A percentile compares a stretch with the other conserved stretches of the same genome.
These are phyloP conservation scores for Scophthalmus maximus DNA, from an alignment of 2,113 vertebrate species.

Conservation along the genomic window DNA sequence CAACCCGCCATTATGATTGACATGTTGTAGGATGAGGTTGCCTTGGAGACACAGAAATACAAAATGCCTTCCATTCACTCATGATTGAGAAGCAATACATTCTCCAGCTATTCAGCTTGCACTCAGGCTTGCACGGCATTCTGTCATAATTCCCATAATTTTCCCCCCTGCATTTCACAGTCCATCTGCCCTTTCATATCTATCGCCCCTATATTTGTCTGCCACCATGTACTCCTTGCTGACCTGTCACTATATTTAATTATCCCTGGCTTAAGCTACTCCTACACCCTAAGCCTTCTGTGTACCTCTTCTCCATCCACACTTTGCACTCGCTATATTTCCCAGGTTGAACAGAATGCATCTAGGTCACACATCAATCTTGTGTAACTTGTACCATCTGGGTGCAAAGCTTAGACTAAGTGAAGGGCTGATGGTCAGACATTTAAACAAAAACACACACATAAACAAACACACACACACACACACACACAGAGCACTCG, in stretches of 20 bases:
- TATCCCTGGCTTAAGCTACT: slow-evolving; percentile 38
- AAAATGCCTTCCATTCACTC: slow-evolving; percentile 63
- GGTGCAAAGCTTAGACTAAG: slow-evolving; percentile 47
- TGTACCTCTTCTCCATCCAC: slow-evolving; percentile 7
- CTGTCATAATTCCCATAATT: slow-evolving; percentile 33
- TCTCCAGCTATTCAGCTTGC: slow-evolving; percentile 32
- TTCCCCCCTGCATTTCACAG: slow-evolving; percentile 27
- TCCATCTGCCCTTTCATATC: slow-evolving; percentile 41
- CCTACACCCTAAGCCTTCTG: slow-evolving; percentile 24
- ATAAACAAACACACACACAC: slow-evolving; percentile 19
- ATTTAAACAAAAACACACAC: slow-evolving; percentile 48
- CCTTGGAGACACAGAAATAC: slow-evolving; percentile 73
- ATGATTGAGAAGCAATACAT: slow-evolving; percentile 28
- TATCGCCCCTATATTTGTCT: slow-evolving; percentile 27
- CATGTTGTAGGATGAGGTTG: slow-evolving; percentile 65
- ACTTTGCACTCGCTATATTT: slow-evolving; percentile 38
- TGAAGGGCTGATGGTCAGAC: slow-evolving; percentile 39
- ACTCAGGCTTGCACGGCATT: slow-evolving; percentile 23
- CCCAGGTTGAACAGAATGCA: slow-evolving; percentile 57
- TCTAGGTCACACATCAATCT: slow-evolving; percentile 70
- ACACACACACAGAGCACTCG: neutral
- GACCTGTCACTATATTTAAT: slow-evolving; percentile 64
- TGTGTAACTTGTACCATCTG: slow-evolving; percentile 65
- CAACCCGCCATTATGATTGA: slow-evolving; percentile 61
- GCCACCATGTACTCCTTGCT: slow-evolving; percentile 45